Base-by-base conservation (phyloP, 1,140 invertebrate genomes). In the Anadara kagoshimensis region DNA sequence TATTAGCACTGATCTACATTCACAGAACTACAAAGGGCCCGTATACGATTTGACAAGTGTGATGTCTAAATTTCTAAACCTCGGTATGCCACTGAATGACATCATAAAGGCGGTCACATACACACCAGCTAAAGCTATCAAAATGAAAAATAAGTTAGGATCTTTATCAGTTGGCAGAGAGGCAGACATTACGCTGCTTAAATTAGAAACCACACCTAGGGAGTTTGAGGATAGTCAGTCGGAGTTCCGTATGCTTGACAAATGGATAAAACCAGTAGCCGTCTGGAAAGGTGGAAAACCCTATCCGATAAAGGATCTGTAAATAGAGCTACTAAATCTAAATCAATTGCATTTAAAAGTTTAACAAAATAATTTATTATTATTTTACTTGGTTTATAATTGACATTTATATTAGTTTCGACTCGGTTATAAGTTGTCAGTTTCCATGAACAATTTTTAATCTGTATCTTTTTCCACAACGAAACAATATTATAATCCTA, bases 21-120 rank as follows among this genome's bases (percentile, higher is more conserved):
- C 70, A 1, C 76, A 78, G 0, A 85, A 80, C 56, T 43, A 74
- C 29, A 41, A 73, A 24, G 83, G 86, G 3, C 86, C 86, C 8
- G 82, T 76, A 3, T 85, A 87, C 58, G 85, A 86, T 61, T 70
- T 87, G 0, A 51, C 73, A 10, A 78, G 67, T 8, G 81, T 85
- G 5, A 86, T 87, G 86, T 78, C 79, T 0, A 85, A 85, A 69
- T 78, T 87, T 63, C 59, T 84, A n/a, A 81, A 85, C 51, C 49
- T 85, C 36, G 86, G 85, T 1, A 87, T 87, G 86, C 73, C 80
- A 1, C 58, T 87, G 12, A 18, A 58, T 56, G 80, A 86, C 11
- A 71, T 87, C 24, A 78, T 86, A 11, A 69, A 64, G 26, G 78
- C 84, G 10, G 78, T 82, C 14, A 87, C 86, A 4, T 69, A 62